These are phyloP conservation scores for Chalcosyrphus nemorum DNA, from an alignment of 2,888 invertebrate species.

Conservation along the genomic window DNA sequence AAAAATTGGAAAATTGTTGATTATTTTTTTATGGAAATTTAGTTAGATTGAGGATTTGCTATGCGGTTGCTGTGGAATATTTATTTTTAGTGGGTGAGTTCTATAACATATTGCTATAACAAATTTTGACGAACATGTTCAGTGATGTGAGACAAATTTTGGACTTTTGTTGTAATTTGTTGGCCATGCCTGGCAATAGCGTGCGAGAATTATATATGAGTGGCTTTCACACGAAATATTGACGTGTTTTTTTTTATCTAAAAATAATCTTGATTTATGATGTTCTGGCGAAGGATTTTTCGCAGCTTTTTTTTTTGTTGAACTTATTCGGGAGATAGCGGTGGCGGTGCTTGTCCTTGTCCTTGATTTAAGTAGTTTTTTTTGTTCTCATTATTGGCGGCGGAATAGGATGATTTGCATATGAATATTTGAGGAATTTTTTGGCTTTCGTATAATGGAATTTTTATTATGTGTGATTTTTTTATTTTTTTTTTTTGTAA, in stretches of 20 bases:
- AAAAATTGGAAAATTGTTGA: background rate
- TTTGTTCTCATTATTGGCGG: no score
- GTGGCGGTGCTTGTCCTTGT: no score
- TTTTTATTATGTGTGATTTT: no score
- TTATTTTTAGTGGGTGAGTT: slow-evolving; percentile 18
- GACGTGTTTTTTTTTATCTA: background rate
- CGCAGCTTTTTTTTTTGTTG: no score
- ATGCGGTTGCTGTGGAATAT: slow-evolving; percentile 2
- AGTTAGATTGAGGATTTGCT: background rate
- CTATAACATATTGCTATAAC: background rate
- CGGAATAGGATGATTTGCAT: no score
- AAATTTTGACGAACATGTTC: background rate
- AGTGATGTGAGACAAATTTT: slow-evolving; percentile 5
- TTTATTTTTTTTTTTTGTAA: no score
- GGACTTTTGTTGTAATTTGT: background rate
- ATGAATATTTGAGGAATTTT: no score
- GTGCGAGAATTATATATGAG: background rate
- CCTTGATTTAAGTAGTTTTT: no score
- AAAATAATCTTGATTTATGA: background rate
- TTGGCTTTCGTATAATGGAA: no score
- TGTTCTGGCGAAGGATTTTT: background rate
- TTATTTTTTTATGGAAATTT: background rate
- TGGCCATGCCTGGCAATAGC: background rate
- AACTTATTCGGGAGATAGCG: no score
- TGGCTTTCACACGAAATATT: background rate